Evolutionary conservation across 2,888 invertebrate species (phyloP), one percentile per base, ranked within the genome.

Genomic region (Chrysotoxum bicinctum): DNA sequence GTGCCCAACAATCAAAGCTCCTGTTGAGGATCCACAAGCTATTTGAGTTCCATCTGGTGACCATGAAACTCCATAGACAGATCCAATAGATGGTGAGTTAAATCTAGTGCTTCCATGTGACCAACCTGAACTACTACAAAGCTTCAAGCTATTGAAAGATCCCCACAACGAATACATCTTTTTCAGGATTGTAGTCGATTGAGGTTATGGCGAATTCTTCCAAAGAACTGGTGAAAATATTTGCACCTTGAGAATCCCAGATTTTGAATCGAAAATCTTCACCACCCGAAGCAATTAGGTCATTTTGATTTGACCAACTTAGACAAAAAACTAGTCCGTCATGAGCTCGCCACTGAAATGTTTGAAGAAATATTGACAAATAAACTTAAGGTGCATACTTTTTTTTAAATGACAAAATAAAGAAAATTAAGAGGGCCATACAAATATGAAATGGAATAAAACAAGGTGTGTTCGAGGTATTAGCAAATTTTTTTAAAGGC

Each of bases 121-220:
- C 98, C 99, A 99, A 88, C 99, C 99, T 78, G 96, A 96, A 91
- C 96, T 96, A 91, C 98, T 98, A 91, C 99, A 99, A 0, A 99
- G 93, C 75, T 98, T 94, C 12, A 99, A 93, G 12, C 97, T 96
- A 91, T 99, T 98, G 90, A 96, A 99, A 10, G 98, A 97, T 16
- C 98, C n/a, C 99, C 56, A 99, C 95, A 50, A 97, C 96, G 90
- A 99, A 98, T 86, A 97, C 93, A 89, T 97, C 96, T 4, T 99
- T 99, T 88, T 96, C 96, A 0, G 97, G 97, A 56, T 97, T 96
- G 97, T 99, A 99, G 64, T 96, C 95, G 1, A 98, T 93, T 23
- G 97, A 94, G 0, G 98, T 98, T 68, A 99, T 96, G 0, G 99
- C 98, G 92, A 97, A 96, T 88, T 98, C 97, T 90, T 98, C 97